Evolutionary conservation across 2,797 vertebrate genomes (phyloP), one percentile per base, ranked within the genome.

Genomic region (Spinus pinus): DNA sequence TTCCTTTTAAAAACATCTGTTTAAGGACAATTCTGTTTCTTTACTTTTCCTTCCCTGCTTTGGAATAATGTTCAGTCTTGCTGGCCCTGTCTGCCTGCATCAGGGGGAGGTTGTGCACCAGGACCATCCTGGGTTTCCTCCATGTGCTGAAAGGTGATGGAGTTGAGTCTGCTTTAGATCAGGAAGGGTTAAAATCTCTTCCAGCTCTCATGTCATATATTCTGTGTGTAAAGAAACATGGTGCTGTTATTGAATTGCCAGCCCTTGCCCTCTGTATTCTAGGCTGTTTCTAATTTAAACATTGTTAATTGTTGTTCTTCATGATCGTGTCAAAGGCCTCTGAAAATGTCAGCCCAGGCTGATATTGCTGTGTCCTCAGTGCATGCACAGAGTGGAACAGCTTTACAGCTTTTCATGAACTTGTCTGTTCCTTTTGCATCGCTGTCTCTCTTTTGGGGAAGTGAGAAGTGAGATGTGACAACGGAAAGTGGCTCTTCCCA

Each of bases 401-500:
- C 14, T 91, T 91, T 35, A 73, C 51, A 51, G 75, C 49, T 70
- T 80, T 77, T 25, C 60, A 24, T 31, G 33, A 54, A 54, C 75
- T 69, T 80, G 57, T 82, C 74, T 6, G 9, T 54, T 86, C 47
- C 49, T 86, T 90, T 60, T 2, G 4, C 39, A 53, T 37, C 9
- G 11, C 23, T 20, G 11, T 54, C 27, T 49, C 35, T 71, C 31
- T 57, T 60, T 17, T 2, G 24, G 42, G 79, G 67, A 50, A 28
- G 44, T 56, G 56, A 54, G 50, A 91, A n/a, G 74, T 5, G 46
- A 91, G 53, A 83, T 31, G 64, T 72, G 78, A 83, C 75, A 44
- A 53, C 1, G 2, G 23, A 4, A 89, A 91, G 58, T 10, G 62
- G 44, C 50, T 80, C n/a, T 72, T 69, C 37, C 35, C 42, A 30